phyloP scores from a whole-genome alignment of 2,888 invertebrate genomes.

The Zonitis immaculata region DNA sequence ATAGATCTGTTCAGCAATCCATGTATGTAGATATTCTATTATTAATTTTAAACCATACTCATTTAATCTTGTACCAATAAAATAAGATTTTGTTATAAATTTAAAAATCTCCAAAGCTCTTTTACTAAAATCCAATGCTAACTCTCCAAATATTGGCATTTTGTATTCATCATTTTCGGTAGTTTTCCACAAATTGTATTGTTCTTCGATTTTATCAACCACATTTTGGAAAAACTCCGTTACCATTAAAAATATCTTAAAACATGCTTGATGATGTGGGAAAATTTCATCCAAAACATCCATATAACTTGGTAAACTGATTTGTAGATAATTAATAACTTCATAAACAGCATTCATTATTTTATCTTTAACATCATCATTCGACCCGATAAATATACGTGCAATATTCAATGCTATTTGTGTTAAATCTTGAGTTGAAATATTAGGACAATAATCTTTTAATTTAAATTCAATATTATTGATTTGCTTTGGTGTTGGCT shows the following conservation, averaged over 20 bases:
- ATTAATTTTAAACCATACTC: slow-evolving; percentile 24
- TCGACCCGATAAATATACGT: slow-evolving; percentile 17
- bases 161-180: slow-evolving; percentile 21
- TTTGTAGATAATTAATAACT: background rate
- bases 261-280: background rate
- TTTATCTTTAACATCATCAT: slow-evolving; percentile 16
- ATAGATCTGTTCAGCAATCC: slow-evolving; percentile 22
- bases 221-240: slow-evolving; percentile 23
- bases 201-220: slow-evolving; percentile 20
- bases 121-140: slow-evolving; percentile 18
- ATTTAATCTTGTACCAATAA: slow-evolving; percentile 15
- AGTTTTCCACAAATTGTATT: slow-evolving; percentile 22
- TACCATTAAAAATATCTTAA: slow-evolving; percentile 8
- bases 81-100: slow-evolving; percentile 17
- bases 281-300: background rate
- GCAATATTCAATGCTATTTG: background rate
- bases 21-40: slow-evolving; percentile 25
- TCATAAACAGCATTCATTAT: slow-evolving; percentile 17
- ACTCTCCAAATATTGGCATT: slow-evolving; percentile 17
- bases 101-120: slow-evolving; percentile 22
- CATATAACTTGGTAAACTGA: background rate
- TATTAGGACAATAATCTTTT: background rate
- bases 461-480: slow-evolving; percentile 4
- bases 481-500: slow-evolving; percentile 6
- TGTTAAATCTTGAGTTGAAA: slow-evolving; percentile 1